These are phyloP conservation scores for Chamaea fasciata DNA, from an alignment of 2,113 vertebrate genomes.

Conservation along the genomic window DNA sequence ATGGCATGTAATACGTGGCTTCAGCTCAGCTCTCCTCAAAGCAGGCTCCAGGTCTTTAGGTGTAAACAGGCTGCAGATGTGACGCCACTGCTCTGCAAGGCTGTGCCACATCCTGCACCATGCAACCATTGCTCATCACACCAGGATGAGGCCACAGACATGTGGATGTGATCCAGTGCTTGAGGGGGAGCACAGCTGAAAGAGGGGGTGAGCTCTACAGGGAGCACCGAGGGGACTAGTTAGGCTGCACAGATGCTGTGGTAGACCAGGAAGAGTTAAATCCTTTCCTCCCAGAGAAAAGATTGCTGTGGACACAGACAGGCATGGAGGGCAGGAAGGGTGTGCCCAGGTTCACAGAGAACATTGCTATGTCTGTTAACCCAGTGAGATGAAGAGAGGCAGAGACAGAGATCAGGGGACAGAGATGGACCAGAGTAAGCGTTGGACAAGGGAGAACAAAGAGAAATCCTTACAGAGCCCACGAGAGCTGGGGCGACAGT, in stretches of 20 bases:
- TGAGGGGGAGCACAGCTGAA: background rate
- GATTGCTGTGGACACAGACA: background rate
- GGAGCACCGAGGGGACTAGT: background rate
- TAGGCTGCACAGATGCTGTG: background rate
- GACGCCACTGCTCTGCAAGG: background rate
- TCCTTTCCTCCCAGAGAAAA: slow-evolving; percentile 7
- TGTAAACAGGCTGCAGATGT: background rate
- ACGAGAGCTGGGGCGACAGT: slow-evolving; percentile 85
- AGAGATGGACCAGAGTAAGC: slow-evolving; percentile 23
- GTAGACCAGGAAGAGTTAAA: background rate
- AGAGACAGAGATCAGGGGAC: background rate
- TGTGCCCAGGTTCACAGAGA: background rate
- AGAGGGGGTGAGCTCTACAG: background rate
- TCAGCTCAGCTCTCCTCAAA: background rate
- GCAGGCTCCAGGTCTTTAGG: background rate
- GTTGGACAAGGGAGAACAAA: slow-evolving; percentile 14
- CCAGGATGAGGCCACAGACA: background rate
- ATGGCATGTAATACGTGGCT: accelerated
- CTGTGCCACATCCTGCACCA: background rate
- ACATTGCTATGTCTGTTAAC: background rate
- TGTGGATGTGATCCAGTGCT: background rate
- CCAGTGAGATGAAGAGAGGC: slow-evolving; percentile 2
- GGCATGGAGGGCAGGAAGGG: background rate
- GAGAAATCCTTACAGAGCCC: slow-evolving; percentile 81
- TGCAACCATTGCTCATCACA: background rate